These are phyloP conservation scores for Periphyllus acericola DNA, from an alignment of 2,888 invertebrate species.

Conservation along the genomic window DNA sequence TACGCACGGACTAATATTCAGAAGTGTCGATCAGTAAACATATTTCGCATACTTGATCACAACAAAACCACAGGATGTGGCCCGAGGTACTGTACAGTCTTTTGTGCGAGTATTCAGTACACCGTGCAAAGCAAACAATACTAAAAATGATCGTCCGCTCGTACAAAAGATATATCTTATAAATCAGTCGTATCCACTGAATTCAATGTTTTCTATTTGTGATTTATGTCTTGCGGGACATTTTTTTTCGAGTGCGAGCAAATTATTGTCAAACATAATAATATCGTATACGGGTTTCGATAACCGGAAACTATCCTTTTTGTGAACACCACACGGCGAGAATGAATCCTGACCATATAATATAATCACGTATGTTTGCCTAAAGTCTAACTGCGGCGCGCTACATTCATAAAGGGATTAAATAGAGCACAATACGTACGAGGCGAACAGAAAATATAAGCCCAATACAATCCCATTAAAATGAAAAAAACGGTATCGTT, in stretches of 20 bases:
- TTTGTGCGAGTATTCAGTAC: background rate
- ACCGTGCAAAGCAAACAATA: background rate
- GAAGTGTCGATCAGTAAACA: background rate
- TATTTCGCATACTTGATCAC: background rate
- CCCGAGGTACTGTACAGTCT: background rate
- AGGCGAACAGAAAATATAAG: background rate
- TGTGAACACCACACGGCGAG: no score
- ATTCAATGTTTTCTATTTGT: no score
- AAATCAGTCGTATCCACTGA: no score
- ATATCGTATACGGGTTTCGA: background rate
- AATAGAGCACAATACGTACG: background rate
- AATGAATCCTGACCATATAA: no score
- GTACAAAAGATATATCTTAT: no score
- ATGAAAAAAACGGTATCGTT: background rate
- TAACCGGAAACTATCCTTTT: no score
- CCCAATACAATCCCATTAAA: background rate
- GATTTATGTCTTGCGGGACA: no score
- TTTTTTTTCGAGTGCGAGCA: no score
- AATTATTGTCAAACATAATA: no score
- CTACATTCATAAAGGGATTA: background rate
- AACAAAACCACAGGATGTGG: background rate
- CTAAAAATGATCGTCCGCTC: no score
- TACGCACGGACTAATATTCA: background rate
- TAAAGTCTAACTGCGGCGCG: background rate
- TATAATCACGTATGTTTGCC: no score